Conservation (phyloP, 2,888 invertebrate species). For the Cyrtodaria siliqua region DNA sequence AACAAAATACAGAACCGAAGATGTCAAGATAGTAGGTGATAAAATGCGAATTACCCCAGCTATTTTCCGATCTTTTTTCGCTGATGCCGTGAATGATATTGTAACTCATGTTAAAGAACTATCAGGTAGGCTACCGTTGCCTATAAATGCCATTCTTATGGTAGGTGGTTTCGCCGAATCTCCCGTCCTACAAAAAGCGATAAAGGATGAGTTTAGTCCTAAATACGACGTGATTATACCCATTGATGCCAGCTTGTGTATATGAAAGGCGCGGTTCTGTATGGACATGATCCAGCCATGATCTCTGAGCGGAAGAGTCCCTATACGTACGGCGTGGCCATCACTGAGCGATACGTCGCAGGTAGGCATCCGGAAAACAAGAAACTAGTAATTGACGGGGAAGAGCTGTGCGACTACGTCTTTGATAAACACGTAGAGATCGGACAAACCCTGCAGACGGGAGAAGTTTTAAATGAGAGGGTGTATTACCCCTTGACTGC, state of each 20-base stretch:
- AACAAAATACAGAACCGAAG: neutral
- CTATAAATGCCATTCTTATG: slow-evolving; percentile 22
- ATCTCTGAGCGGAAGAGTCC: slow-evolving; percentile 16
- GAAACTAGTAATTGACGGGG: neutral
- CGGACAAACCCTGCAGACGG: slow-evolving; percentile 9
- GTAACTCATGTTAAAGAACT: slow-evolving; percentile 16
- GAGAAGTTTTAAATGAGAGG: neutral
- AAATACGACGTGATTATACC: slow-evolving; percentile 20
- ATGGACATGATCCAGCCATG: slow-evolving; percentile 21
- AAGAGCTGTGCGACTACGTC: slow-evolving; percentile 18
- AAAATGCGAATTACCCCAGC: slow-evolving; percentile 21
- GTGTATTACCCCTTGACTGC: slow-evolving; percentile 20
- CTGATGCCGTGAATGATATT: slow-evolving; percentile 12
- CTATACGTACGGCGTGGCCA: slow-evolving; percentile 32
- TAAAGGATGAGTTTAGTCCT: slow-evolving; percentile 10
- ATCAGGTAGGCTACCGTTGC: neutral
- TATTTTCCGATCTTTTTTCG: slow-evolving; percentile 10
- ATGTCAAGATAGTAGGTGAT: slow-evolving; percentile 12
- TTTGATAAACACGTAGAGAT: slow-evolving; percentile 38
- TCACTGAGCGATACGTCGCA: neutral
- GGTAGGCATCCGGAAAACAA: slow-evolving; percentile 12
- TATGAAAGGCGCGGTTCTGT: slow-evolving; percentile 46
- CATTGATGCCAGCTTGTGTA: slow-evolving; percentile 22
- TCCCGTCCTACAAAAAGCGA: slow-evolving; percentile 23
- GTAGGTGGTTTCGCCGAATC: slow-evolving; percentile 47